Conservation (phyloP, 1,140 invertebrate genomes). For the Paraescarpia echinospica region DNA sequence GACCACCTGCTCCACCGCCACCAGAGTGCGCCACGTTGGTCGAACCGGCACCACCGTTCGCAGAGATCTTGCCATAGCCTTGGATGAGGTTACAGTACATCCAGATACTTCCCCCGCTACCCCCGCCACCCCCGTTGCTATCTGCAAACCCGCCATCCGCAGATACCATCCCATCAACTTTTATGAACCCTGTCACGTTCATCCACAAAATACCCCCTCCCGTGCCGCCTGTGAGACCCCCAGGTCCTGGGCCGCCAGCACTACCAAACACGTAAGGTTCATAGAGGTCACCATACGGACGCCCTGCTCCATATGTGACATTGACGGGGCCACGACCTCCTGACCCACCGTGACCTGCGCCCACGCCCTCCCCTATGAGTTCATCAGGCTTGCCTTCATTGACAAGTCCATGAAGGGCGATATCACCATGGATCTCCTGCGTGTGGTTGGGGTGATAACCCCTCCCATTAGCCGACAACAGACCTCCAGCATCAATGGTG, state of each 20-base stretch:
- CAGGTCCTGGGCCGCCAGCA: conserved; percentile 35
- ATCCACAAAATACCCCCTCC: conserved; percentile 47
- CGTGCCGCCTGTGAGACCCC: conserved; percentile 33
- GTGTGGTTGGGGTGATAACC: conserved; percentile 39
- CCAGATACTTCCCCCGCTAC: conserved; percentile 46
- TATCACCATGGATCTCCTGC: conserved; percentile 35
- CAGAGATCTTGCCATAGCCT: conserved; percentile 44
- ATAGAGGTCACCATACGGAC: conserved; percentile 45
- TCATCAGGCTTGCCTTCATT: conserved; percentile 37
- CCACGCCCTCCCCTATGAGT: conserved; percentile 31
- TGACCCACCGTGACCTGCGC: conserved; percentile 40
- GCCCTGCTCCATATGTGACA: conserved; percentile 31
- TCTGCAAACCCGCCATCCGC: conserved; percentile 40
- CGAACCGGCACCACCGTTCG: conserved; percentile 40
- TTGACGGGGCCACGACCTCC: conserved; percentile 35
- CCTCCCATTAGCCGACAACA: conserved; percentile 40
- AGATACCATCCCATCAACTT: conserved; percentile 44
- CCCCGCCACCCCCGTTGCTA: conserved; percentile 36
- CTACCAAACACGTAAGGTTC: conserved; percentile 44
- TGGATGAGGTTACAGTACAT: conserved; percentile 43
- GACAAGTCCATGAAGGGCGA: conserved; percentile 40
- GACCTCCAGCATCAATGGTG: conserved; percentile 43
- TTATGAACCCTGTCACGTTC: conserved; percentile 45
- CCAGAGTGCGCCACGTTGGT: conserved; percentile 30
- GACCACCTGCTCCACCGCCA: conserved; percentile 44